Conservation (phyloP, 1,140 invertebrate species). For the Meloidogyne floridensis region DNA sequence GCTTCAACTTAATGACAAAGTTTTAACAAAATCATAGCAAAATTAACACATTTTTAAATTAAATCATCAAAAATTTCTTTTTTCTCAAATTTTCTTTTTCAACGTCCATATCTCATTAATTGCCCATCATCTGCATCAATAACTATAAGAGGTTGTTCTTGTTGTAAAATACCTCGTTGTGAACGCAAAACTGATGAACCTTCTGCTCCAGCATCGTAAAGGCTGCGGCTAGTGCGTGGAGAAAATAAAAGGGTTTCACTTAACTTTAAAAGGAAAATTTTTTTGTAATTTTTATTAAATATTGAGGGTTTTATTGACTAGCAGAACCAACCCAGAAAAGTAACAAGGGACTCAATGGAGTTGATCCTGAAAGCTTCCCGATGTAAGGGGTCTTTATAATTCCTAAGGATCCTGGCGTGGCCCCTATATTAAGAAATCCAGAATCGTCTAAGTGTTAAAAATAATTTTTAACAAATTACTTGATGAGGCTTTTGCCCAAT, state of each 20-base stretch:
- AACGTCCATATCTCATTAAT: slow-evolving; percentile 31
- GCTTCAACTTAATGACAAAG: not conserved
- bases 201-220: slow-evolving; percentile 28
- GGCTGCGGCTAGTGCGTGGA: slow-evolving; percentile 21
- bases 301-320: no score
- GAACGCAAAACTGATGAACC: slow-evolving; percentile 29
- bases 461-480: not conserved
- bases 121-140: slow-evolving; percentile 43
- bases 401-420: no score
- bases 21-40: not conserved
- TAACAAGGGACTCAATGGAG: no score
- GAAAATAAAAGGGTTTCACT: not conserved
- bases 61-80: not conserved
- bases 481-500: not conserved
- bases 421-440: no score
- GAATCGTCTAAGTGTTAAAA: no score
- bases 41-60: not conserved
- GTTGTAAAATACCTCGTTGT: slow-evolving; percentile 26
- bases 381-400: no score
- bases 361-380: no score
- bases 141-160: slow-evolving; percentile 28
- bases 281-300: not conserved
- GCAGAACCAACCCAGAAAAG: no score
- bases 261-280: not conserved
- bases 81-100: slow-evolving; percentile 9